Evolutionary conservation across 2,888 invertebrate genomes (phyloP).

Genomic region (Ormyrus labotus): DNA sequence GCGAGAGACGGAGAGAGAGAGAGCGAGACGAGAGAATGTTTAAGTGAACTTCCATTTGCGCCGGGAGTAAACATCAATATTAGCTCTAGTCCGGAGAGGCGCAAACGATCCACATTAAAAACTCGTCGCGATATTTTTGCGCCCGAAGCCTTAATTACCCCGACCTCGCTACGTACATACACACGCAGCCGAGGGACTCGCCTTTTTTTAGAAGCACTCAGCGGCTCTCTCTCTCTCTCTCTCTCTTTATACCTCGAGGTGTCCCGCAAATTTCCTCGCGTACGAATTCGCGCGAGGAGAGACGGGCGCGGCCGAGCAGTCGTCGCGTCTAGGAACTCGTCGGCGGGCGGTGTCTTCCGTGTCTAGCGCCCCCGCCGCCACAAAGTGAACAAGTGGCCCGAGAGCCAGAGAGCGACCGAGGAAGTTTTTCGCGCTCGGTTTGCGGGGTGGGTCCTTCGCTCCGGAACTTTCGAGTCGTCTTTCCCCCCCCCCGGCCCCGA

Average conservation of each 20-base stretch:
- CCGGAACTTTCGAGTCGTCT: conserved; percentile 32
- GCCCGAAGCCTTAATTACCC: neutral
- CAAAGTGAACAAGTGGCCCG: conserved; percentile 41
- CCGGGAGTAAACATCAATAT: no score
- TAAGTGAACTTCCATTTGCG: neutral
- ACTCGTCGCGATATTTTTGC: neutral
- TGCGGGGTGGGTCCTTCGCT: neutral
- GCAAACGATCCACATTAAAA: no score
- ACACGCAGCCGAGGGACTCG: no score
- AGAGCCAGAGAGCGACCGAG: neutral
- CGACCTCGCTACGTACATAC: neutral
- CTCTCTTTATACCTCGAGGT: conserved; percentile 1
- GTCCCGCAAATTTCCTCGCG: conserved; percentile 42
- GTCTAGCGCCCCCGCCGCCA: neutral
- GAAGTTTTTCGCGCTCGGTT: conserved; percentile 53
- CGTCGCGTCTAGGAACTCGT: no score
- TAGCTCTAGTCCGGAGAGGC: no score
- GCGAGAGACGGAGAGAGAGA: no score
- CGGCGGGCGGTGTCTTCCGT: neutral
- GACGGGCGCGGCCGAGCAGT: neutral
- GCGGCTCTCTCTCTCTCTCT: neutral
- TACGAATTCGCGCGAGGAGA: conserved; percentile 8
- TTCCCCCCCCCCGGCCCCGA: neutral
- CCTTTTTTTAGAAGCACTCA: no score
- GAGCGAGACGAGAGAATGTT: no score